phyloP scores from a whole-genome alignment of 2,888 invertebrate species.

The Piscicola geometra region DNA sequence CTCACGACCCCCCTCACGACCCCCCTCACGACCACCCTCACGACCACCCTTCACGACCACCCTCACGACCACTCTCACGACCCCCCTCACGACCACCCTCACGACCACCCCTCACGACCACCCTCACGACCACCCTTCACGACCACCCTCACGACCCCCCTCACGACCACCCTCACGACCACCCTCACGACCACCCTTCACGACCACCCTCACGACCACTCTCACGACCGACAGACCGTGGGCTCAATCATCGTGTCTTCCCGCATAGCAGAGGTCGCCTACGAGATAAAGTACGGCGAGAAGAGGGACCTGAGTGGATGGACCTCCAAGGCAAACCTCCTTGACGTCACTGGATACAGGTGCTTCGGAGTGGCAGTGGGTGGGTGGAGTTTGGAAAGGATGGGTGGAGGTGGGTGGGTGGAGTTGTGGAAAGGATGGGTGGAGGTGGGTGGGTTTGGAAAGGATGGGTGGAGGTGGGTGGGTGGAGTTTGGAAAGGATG shows the following conservation, averaged over 20 bases:
- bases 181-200: background rate
- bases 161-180: conserved; percentile 25
- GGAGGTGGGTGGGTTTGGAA: conserved; percentile 43
- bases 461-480: conserved; percentile 31
- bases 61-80: too few species aligned
- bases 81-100: too few species aligned
- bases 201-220: background rate
- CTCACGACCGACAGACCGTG: conserved; percentile 20
- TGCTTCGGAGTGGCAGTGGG: too few species aligned
- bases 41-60: too few species aligned
- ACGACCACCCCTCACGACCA: background rate
- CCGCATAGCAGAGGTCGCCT: conserved; percentile 44
- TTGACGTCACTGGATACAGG: conserved; percentile 36
- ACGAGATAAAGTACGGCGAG: conserved; percentile 46
- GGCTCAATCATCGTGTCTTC: conserved; percentile 40
- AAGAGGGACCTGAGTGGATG: conserved; percentile 40
- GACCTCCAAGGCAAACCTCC: conserved; percentile 38
- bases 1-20: too few species aligned
- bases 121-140: background rate
- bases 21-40: too few species aligned
- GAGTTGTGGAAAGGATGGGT: conserved; percentile 33
- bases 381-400: conserved; percentile 42
- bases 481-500: conserved; percentile 51
- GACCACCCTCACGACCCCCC: conserved; percentile 13
- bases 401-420: conserved; percentile 35